Evolutionary conservation across 2,797 vertebrate species (phyloP), one percentile per base, ranked within the genome.

Genomic region (Clarias pachynema): DNA sequence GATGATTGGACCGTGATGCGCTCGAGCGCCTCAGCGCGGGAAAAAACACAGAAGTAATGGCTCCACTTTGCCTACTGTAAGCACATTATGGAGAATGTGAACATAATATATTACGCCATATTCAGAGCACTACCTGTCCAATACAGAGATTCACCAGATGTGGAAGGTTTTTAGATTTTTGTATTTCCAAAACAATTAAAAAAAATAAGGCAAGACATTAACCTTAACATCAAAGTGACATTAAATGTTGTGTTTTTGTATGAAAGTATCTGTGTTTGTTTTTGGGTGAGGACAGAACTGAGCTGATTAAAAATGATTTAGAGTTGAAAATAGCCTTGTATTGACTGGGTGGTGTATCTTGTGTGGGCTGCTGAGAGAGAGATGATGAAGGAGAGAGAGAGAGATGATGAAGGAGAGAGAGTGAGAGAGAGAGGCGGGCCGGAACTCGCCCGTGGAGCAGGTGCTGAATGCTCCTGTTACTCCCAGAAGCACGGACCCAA

Each of bases 401-500:
- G 18, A 81, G 10, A 31, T 59, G 5, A 34, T 53, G 59, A 59
- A 56, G 10, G 60, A 81, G 22, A 7, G 70, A 66, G n/a, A 66
- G 29, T 24, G 9, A 40, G 56, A 77, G 29, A 15, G 40, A 66
- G 40, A 60, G 85, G 68, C 60, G 85, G 81, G 85, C 75, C 59
- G 29, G 62, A 82, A 86, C 81, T 83, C 22, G 85, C 81, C 85
- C 60, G 26, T 73, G 77, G 86, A 86, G 86, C 86, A 86, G 86
- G 86, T 86, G 86, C 86, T 74, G 40, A 78, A 73, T 59, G 86
- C 82, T 86, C 75, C 29, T 29, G 63, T 66, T 49, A 72, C 49
- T 79, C 91, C 91, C 91, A 92, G 93, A 93, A 93, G 88, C 86
- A 84, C 89, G 87, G 79, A 91, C 91, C 89, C 89, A 89, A 90